phyloP scores from a whole-genome alignment of 2,797 vertebrate species.

The Poeciliopsis presidionis region DNA sequence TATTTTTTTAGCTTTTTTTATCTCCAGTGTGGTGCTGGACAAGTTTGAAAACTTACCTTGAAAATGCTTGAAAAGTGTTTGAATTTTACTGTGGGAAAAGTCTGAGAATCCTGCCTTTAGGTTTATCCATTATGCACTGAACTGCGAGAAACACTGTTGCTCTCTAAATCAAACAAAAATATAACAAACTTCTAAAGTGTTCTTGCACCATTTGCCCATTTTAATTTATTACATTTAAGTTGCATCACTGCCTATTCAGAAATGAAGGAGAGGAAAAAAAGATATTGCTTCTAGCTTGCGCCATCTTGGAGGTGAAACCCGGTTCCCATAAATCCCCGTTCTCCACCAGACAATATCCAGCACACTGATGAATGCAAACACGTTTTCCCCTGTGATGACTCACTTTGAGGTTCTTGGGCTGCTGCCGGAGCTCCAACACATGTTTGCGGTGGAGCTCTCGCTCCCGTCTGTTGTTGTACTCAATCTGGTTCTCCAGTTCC shows the following conservation, averaged over 20 bases:
- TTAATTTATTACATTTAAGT: conserved; percentile 61
- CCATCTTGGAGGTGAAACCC: conserved; percentile 37
- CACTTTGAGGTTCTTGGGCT: conserved; percentile 97
- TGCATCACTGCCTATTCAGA: conserved; percentile 65
- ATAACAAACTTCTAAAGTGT: conserved; percentile 24
- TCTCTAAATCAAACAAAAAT: conserved; percentile 26
- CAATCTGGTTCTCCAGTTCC: conserved; percentile 98
- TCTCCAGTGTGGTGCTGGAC: too few relatives aligned
- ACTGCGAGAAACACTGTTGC: conserved; percentile 1
- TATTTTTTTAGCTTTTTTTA: too few relatives aligned
- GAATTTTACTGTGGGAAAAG: too few relatives aligned
- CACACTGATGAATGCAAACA: not conserved
- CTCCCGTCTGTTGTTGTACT: conserved; percentile 98
- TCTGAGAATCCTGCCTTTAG: not conserved
- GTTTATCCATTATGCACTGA: not conserved
- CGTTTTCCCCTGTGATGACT: conserved; percentile 4
- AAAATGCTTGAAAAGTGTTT: too few relatives aligned
- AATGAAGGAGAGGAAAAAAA: conserved; percentile 19
- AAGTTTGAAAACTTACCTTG: too few relatives aligned
- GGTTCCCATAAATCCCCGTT: conserved; percentile 2
- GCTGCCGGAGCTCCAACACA: conserved; percentile 98
- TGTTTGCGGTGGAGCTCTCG: conserved; percentile 99
- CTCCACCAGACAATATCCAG: not conserved
- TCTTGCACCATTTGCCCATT: conserved; percentile 33
- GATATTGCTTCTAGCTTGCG: conserved; percentile 56